A percentile compares a stretch with the other conserved stretches of the same genome.
These are phyloP conservation scores for Teleogryllus oceanicus DNA, from an alignment of 2,888 invertebrate genomes.

Conservation along the genomic window DNA sequence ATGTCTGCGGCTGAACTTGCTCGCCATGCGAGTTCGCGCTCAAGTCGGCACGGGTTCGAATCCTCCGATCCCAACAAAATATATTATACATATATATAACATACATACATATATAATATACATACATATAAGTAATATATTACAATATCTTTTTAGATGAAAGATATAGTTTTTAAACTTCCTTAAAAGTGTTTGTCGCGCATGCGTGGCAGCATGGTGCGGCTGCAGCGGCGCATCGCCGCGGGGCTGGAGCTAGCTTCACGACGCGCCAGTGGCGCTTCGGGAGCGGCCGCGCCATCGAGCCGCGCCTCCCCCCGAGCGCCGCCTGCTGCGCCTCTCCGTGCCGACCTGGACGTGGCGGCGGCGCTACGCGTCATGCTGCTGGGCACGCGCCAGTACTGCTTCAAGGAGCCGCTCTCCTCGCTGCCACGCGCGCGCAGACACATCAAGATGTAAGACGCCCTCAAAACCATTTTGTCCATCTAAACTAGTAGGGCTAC, in stretches of 20 bases:
- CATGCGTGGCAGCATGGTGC: slow-evolving; percentile 55
- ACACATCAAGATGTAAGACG: slow-evolving; percentile 57
- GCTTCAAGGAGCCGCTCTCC: slow-evolving; percentile 76
- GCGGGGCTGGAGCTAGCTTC: slow-evolving; percentile 68
- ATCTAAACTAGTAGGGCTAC: no score
- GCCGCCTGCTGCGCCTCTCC: slow-evolving; percentile 56
- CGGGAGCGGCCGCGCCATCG: slow-evolving; percentile 57
- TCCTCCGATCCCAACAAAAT: no score
- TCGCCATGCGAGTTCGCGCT: no score
- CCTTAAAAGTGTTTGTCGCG: no score
- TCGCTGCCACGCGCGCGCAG: slow-evolving; percentile 70
- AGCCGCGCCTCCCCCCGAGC: slow-evolving; percentile 55
- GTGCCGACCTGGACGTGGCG: slow-evolving; percentile 57
- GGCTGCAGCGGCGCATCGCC: slow-evolving; percentile 59
- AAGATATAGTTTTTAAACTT: no score
- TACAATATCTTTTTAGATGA: no score
- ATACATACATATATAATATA: no score
- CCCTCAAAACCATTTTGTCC: background rate
- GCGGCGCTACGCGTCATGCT: slow-evolving; percentile 67
- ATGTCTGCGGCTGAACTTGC: no score
- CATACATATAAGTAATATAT: no score
- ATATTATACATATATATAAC: no score
- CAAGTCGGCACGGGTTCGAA: no score
- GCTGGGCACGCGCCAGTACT: slow-evolving; percentile 77
- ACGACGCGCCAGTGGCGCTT: slow-evolving; percentile 80